Base-by-base conservation (phyloP, 2,888 invertebrate genomes). In the Phortica okadai region DNA sequence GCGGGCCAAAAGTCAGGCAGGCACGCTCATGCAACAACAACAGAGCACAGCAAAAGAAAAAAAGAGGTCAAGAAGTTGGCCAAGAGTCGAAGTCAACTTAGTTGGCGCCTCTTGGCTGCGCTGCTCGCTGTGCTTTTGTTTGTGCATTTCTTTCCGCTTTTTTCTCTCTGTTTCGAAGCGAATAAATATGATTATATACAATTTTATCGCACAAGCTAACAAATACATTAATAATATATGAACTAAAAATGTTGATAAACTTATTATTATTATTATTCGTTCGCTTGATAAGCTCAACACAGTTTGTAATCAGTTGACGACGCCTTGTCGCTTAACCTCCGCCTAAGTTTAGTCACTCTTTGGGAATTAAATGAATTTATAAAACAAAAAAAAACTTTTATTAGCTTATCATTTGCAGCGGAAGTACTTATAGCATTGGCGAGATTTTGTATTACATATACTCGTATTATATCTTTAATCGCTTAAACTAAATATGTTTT, bases 41-140 rank as follows among this genome's bases (percentile, higher is more conserved):
- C 10, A 7, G 16, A 16, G 21, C n/a, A 62, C 21, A 62, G 21
- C 5, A 6, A 62, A 59, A 59, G 21, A 16, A 21, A 33, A 67
- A 69, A 44, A 41, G 45, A 69, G 42, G 62, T 62, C 62, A 62
- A 25, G 8, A 62, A 62, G 62, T 25, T 25, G 6, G 62, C 62
- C 62, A 62, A 25, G 62, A 21, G 25, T 62, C 25, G 72, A 59
- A 75, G 76, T 62, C 74, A 72, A 72, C 67, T 73, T 74, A 41
- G 8, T 72, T 79, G 84, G 84, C 84, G 84, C 78, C 84, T 76
- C 44, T 25, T 44, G 82, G 87, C 84, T 84, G 83, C 59, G 81
- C 70, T 50, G 58, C 87, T 84, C 83, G 88, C 84, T 84, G 84
- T 78, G 84, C 78, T 70, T 41, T 74, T 67, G 77, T 62, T 1